Base-by-base conservation (phyloP, 2,113 vertebrate species). In the Nycticorax nycticorax region DNA sequence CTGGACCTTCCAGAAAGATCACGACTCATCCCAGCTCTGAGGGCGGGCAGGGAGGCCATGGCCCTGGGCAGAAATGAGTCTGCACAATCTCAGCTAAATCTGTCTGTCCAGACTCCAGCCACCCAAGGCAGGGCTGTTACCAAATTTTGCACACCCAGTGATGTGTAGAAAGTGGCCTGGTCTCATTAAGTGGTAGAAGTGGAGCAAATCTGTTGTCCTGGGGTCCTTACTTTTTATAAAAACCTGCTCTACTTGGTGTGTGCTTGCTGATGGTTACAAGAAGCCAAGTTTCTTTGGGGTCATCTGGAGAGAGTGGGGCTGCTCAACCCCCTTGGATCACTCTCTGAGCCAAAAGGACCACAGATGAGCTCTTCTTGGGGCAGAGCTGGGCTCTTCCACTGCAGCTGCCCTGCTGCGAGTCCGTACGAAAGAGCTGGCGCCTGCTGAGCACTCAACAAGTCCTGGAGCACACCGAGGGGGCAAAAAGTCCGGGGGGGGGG, bases 281-380 rank as follows among this genome's bases (percentile, higher is more conserved):
- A 32, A 88, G 55, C 50, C 0, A 8, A 33, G 33, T 47, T 81
- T 56, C 45, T 75, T 52, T 4, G 28, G 27, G 41, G 35, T 45
- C 1, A 48, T 26, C 45, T 8, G 9, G 35, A 62, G 45, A 6
- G 53, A 35, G 4, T 4, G 14, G 76, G 69, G 33, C 52, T 66
- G 41, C 67, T 22, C 63, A 62, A 8, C 0, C 1, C 48, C 48
- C 27, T 78, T 0, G 2, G 10, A 5, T 67, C 2, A 0, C 18
- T 7, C 52, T 28, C 55, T 23, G 50, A 59, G 56, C 28, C 16
- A 37, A 21, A 39, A 14, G 30, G 24, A 33, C 22, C 10, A 1
- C 0, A 33, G 73, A 9, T 48, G 45, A 89, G 27, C n/a, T 8
- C 55, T 19, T 68, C 69, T 28, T 12, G 26, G 67, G 64, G 83